A percentile compares a stretch with the other conserved stretches of the same genome.
Evolutionary conservation across 2,888 invertebrate genomes (phyloP).

Genomic region (Beris chalybata): DNA sequence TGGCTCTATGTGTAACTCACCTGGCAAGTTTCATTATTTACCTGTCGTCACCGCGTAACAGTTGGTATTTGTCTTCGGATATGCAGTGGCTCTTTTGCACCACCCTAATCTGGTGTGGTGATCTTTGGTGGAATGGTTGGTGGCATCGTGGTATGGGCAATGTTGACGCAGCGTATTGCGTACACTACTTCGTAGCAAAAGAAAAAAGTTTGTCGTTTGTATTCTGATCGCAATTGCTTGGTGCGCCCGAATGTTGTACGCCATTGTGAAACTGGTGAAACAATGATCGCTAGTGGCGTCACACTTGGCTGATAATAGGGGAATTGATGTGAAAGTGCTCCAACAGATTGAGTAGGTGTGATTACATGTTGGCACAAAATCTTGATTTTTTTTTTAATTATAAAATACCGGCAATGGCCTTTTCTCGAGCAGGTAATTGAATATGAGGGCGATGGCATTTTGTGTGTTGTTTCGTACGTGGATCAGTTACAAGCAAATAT

Average conservation of each 20-base stretch:
- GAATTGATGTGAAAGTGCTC: slow-evolving; percentile 30
- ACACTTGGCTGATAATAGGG: slow-evolving; percentile 22
- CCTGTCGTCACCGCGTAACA: slow-evolving; percentile 14
- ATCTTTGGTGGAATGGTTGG: slow-evolving; percentile 21
- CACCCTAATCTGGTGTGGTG: slow-evolving; percentile 28
- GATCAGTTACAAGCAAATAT: no score
- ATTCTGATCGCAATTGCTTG: no score
- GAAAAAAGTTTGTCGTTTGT: no score
- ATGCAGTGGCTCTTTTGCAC: slow-evolving; percentile 4
- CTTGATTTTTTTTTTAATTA: no score
- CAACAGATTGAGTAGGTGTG: slow-evolving; percentile 25
- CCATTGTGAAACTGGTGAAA: no score
- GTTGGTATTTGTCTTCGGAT: neutral
- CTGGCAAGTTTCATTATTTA: slow-evolving; percentile 17
- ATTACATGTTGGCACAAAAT: slow-evolving; percentile 24
- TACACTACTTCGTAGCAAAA: no score
- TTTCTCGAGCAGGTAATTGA: no score
- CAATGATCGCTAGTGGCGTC: slow-evolving; percentile 4
- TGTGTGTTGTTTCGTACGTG: no score
- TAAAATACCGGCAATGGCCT: no score
- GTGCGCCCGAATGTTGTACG: no score
- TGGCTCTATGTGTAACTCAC: neutral
- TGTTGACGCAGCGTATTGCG: no score
- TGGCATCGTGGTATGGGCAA: slow-evolving; percentile 6
- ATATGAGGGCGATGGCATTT: no score